Conservation (phyloP, 2,113 vertebrate genomes). For the Muscicapa adusta region DNA sequence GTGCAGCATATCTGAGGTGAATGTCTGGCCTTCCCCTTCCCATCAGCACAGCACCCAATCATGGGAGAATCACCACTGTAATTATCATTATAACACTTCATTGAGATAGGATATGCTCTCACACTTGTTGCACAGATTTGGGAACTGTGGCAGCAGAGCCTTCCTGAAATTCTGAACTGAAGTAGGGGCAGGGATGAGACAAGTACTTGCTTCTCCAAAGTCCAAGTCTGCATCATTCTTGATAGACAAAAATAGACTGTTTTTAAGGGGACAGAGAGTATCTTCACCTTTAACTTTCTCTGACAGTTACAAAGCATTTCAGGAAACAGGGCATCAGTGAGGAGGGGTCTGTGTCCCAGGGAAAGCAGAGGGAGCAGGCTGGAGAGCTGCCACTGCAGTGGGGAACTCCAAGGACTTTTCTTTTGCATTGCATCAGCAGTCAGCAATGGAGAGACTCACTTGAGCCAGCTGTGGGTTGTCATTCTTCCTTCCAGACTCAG, state of each 20-base stretch:
- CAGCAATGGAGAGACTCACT: conserved; percentile 4
- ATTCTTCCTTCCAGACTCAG: conserved; percentile 37
- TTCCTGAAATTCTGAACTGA: neutral
- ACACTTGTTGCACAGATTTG: neutral
- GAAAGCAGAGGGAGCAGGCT: neutral
- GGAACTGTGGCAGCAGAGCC: neutral
- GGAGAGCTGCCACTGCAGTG: neutral
- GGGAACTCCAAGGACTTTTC: neutral
- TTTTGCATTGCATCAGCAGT: neutral
- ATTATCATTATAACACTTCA: neutral
- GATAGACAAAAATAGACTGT: neutral
- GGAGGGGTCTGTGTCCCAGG: neutral
- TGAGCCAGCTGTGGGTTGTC: conserved; percentile 15
- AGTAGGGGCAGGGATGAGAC: neutral
- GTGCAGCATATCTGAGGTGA: neutral
- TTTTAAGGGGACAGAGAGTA: neutral
- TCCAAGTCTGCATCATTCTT: neutral
- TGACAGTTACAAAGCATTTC: neutral
- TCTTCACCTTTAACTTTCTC: neutral
- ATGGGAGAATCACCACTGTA: neutral
- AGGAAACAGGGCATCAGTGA: neutral
- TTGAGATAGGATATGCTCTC: neutral
- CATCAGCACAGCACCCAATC: neutral
- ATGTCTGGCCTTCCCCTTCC: neutral
- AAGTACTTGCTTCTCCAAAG: neutral